Conservation (phyloP, 2,888 invertebrate genomes). For the Actias luna region DNA sequence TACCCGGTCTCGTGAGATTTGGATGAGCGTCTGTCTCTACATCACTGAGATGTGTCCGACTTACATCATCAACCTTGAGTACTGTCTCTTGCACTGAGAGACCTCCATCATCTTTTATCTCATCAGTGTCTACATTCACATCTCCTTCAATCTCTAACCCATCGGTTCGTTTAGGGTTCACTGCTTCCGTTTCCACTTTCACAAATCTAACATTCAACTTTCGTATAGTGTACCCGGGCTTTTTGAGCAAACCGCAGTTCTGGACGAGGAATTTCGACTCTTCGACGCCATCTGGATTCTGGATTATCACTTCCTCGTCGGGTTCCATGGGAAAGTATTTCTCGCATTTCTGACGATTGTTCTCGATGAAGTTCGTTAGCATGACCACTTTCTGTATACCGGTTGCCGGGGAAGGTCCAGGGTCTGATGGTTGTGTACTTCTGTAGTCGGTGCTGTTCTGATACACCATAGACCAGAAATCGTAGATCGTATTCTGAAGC, state of each 20-base stretch:
- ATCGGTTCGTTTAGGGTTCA: neutral
- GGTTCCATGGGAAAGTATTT: slow-evolving; percentile 89
- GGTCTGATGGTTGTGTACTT: slow-evolving; percentile 26
- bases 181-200: neutral
- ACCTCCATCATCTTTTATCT: neutral
- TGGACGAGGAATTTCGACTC: slow-evolving; percentile 44
- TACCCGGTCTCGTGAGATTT: neutral
- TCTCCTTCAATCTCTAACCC: neutral
- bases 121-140: neutral
- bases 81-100: neutral
- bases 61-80: neutral
- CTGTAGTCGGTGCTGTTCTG: slow-evolving; percentile 69
- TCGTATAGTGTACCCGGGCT: slow-evolving; percentile 82
- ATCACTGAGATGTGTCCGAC: neutral
- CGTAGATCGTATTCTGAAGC: slow-evolving; percentile 92
- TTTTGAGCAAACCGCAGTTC: slow-evolving; percentile 77
- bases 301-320: slow-evolving; percentile 63
- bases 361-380: slow-evolving; percentile 94
- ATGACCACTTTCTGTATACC: slow-evolving; percentile 88
- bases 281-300: slow-evolving; percentile 37
- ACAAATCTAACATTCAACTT: slow-evolving; percentile 61
- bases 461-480: slow-evolving; percentile 94
- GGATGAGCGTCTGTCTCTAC: neutral
- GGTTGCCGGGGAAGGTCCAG: slow-evolving; percentile 16
- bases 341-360: slow-evolving; percentile 93